phyloP scores from a whole-genome alignment of 2,113 vertebrate genomes.

The Thamnaconus septentrionalis region DNA sequence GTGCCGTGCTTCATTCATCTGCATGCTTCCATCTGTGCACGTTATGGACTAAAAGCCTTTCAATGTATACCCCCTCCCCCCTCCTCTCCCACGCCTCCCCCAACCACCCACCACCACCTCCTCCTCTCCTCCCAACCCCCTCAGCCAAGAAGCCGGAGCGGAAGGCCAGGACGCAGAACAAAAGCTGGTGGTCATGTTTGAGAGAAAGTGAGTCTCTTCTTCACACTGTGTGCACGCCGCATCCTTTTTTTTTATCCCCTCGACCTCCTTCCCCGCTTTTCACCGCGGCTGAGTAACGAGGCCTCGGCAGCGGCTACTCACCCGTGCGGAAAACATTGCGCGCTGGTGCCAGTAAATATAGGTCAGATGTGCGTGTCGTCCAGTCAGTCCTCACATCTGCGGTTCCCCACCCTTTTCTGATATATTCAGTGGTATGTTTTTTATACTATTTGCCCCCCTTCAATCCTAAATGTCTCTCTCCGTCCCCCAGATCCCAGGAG shows the following conservation, averaged over 20 bases:
- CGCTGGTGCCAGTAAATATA: constrained; percentile 58
- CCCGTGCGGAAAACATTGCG: constrained; percentile 64
- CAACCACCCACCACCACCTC: constrained; percentile 2
- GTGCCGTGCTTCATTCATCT: constrained; percentile 37
- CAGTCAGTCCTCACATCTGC: constrained; percentile 22
- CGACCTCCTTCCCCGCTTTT: constrained; percentile 44
- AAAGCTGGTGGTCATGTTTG: constrained; percentile 64
- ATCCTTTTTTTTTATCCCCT: constrained; percentile 40
- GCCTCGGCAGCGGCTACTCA: constrained; percentile 39
- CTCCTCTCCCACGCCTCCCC: neutral
- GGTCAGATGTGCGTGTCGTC: constrained; percentile 56
- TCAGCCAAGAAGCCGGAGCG: constrained; percentile 43
- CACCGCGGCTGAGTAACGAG: constrained; percentile 23
- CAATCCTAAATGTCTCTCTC: constrained; percentile 18
- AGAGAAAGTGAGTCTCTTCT: constrained; percentile 69
- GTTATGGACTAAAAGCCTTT: constrained; percentile 65
- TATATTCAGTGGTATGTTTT: neutral
- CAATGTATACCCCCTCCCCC: constrained; percentile 40
- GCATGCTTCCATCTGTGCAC: constrained; percentile 10
- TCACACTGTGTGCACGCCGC: neutral
- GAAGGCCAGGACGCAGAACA: constrained; percentile 34
- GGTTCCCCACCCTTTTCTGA: neutral
- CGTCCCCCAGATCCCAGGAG: constrained; percentile 60
- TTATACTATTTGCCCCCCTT: neutral
- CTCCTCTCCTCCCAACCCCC: too few species aligned